These are phyloP conservation scores for Enteromius viviparus DNA, from an alignment of 2,797 vertebrate genomes.

Conservation along the genomic window DNA sequence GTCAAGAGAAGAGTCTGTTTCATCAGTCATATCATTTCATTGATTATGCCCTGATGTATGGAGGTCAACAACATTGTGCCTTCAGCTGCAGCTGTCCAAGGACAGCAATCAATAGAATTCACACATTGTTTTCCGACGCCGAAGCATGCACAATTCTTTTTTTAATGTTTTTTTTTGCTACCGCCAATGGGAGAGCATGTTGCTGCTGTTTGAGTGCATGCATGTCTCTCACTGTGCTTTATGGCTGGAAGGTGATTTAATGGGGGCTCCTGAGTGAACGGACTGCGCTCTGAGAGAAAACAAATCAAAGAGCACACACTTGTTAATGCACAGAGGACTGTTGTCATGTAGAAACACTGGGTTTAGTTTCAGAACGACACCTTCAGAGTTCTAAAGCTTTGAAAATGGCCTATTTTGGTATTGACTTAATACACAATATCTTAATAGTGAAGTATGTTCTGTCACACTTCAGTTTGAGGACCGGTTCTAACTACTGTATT, in stretches of 20 bases:
- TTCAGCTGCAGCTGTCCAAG: slow-evolving; percentile 53
- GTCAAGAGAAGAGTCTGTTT: slow-evolving; percentile 65
- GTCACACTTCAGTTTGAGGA: not conserved
- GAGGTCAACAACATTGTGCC: slow-evolving; percentile 53
- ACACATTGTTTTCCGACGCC: slow-evolving; percentile 46
- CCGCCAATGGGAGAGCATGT: not conserved
- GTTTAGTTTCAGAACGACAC: slow-evolving; percentile 34
- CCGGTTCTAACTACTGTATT: not conserved
- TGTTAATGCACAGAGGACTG: slow-evolving; percentile 4
- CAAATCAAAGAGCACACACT: slow-evolving; percentile 44
- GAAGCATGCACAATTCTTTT: not conserved
- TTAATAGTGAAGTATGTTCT: not conserved
- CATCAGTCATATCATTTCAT: slow-evolving; percentile 64
- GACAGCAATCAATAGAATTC: slow-evolving; percentile 64
- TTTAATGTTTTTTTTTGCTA: slow-evolving; percentile 8
- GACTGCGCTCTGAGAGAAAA: not conserved
- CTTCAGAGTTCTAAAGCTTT: slow-evolving; percentile 27
- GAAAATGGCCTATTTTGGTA: not conserved
- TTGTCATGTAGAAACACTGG: slow-evolving; percentile 2
- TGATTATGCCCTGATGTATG: slow-evolving; percentile 58
- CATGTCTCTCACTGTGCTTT: slow-evolving; percentile 15
- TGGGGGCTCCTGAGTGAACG: slow-evolving; percentile 8
- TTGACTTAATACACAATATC: not conserved
- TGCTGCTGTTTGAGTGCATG: not conserved
- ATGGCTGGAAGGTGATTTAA: slow-evolving; percentile 24